phyloP scores from a whole-genome alignment of 2,113 vertebrate genomes.

The Alethe diademata region DNA sequence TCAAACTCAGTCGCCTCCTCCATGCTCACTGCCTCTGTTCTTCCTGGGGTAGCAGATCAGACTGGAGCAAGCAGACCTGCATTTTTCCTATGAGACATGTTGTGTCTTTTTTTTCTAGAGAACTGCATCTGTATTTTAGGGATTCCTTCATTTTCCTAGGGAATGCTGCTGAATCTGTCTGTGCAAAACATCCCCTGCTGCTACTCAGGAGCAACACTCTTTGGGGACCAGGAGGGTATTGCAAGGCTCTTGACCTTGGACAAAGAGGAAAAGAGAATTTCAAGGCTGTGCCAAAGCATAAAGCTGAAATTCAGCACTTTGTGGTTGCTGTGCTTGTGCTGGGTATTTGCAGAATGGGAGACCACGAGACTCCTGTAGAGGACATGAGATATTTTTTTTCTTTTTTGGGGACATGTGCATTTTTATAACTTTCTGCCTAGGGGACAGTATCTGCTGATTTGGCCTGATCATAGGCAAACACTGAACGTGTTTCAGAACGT shows the following conservation, averaged over 20 bases:
- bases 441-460: background rate
- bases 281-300: background rate
- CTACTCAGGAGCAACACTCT: background rate
- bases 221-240: background rate
- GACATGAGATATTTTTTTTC: background rate
- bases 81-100: rapidly evolving
- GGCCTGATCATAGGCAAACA: background rate
- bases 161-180: background rate
- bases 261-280: background rate
- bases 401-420: background rate
- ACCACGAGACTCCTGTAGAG: background rate
- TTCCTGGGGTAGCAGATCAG: background rate
- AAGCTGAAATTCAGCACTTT: background rate
- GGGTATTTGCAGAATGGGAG: background rate
- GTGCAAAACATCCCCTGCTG: rapidly evolving
- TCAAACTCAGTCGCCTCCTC: background rate
- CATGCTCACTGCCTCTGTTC: background rate
- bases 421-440: background rate
- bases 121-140: background rate
- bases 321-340: background rate
- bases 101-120: background rate
- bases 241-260: background rate
- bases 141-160: background rate
- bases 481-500: background rate
- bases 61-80: background rate